Evolutionary conservation across 2,888 invertebrate species (phyloP).

Genomic region (Drosophila formosana): DNA sequence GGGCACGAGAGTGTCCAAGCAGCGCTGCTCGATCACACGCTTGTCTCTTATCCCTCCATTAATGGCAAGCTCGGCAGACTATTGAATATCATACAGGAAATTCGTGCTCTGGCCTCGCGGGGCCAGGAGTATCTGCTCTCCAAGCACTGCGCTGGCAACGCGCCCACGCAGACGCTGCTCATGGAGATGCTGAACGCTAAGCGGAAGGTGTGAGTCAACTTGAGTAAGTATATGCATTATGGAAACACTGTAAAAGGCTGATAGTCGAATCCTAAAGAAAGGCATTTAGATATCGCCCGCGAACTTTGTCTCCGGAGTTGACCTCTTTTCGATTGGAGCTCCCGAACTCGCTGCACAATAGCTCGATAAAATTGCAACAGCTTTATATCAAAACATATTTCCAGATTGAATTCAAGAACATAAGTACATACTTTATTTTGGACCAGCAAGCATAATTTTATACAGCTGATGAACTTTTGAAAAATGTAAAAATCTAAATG

Average conservation of each 20-base stretch:
- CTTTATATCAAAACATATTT: too few species aligned
- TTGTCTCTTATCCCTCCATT: constrained; percentile 96
- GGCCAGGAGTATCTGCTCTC: constrained; percentile 98
- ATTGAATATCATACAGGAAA: constrained; percentile 96
- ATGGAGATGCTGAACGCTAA: constrained; percentile 99
- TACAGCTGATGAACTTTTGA: too few species aligned
- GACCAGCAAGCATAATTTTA: too few species aligned
- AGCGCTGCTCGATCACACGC: constrained; percentile 96
- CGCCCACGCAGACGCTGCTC: constrained; percentile 98
- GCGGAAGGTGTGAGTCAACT: constrained; percentile 88
- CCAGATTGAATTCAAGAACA: too few species aligned
- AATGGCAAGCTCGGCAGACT: constrained; percentile 98
- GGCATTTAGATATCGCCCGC: too few species aligned
- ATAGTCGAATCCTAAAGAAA: too few species aligned
- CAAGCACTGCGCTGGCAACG: constrained; percentile 97
- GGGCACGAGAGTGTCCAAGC: constrained; percentile 98
- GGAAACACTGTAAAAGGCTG: constrained; percentile 33
- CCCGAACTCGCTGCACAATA: too few species aligned
- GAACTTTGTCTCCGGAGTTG: too few species aligned
- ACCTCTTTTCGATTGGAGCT: too few species aligned
- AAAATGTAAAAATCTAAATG: too few species aligned
- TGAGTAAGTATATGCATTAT: constrained; percentile 5
- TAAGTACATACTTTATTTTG: too few species aligned
- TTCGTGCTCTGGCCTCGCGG: constrained; percentile 95
- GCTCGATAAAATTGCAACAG: too few species aligned